phyloP scores from a whole-genome alignment of 2,113 vertebrate genomes.

The Vireo altiloquus region DNA sequence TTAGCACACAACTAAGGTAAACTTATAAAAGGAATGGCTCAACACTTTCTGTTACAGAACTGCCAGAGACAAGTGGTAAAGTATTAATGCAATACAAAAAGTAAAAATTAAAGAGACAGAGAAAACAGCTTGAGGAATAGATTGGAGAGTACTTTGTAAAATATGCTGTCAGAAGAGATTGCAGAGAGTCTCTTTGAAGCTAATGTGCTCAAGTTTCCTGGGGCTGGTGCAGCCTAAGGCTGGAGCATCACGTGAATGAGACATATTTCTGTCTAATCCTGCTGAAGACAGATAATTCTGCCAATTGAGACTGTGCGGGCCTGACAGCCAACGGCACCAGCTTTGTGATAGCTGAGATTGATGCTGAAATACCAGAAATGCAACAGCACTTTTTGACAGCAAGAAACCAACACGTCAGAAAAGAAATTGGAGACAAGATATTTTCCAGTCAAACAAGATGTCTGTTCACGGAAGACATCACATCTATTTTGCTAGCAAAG shows the following conservation, averaged over 20 bases:
- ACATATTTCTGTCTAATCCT: constrained; percentile 68
- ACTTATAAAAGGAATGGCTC: neutral
- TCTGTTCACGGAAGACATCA: constrained; percentile 40
- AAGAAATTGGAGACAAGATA: constrained; percentile 43
- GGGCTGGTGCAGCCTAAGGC: constrained; percentile 53
- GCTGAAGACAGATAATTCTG: constrained; percentile 68
- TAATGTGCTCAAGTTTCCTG: constrained; percentile 61
- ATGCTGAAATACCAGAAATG: constrained; percentile 56
- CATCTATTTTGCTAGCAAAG: constrained; percentile 30
- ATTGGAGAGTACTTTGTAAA: constrained; percentile 31
- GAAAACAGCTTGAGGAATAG: constrained; percentile 18
- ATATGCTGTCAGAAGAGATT: constrained; percentile 42
- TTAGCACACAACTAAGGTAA: neutral
- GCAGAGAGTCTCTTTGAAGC: constrained; percentile 65
- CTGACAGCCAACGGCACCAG: constrained; percentile 59
- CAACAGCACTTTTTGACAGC: constrained; percentile 49
- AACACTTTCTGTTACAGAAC: neutral
- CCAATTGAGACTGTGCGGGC: constrained; percentile 54
- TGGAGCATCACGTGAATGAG: constrained; percentile 55
- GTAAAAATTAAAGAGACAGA: constrained; percentile 20
- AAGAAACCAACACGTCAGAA: constrained; percentile 36
- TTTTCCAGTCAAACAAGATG: constrained; percentile 61
- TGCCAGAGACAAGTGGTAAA: neutral
- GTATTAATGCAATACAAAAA: neutral
- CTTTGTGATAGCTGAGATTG: constrained; percentile 57